Percentiles rank a stretch among this genome's conserved stretches.
phyloP scores from a whole-genome alignment of 2,113 vertebrate genomes.

The Alectura lathami region DNA sequence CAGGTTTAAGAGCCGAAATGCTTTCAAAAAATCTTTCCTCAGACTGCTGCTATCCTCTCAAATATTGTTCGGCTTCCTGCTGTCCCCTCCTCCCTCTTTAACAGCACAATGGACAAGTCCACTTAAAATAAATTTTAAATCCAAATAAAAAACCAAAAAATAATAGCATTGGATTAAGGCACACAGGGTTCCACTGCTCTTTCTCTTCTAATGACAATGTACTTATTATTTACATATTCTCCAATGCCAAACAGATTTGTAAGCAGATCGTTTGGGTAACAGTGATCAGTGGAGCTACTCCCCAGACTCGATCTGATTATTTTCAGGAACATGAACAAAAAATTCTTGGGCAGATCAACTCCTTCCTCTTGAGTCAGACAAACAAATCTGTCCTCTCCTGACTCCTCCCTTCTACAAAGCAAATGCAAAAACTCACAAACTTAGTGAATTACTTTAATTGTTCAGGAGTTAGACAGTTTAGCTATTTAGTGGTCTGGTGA shows the following conservation, averaged over 20 bases:
- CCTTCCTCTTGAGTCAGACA: not conserved
- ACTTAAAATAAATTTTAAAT: not conserved
- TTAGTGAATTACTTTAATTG: slow-evolving; percentile 35
- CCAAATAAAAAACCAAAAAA: not conserved
- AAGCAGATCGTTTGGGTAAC: not conserved
- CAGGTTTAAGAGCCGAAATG: not conserved
- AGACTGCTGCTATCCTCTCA: not conserved
- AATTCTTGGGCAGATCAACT: not conserved
- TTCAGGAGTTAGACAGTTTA: slow-evolving; percentile 14
- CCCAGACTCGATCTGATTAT: not conserved
- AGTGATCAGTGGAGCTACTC: not conserved
- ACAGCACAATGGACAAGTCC: not conserved
- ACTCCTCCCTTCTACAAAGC: slow-evolving; percentile 19
- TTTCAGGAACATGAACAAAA: not conserved
- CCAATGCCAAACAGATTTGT: not conserved
- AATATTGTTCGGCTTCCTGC: not conserved
- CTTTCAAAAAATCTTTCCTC: not conserved
- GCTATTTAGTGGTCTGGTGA: slow-evolving; percentile 40
- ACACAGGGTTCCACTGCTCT: not conserved
- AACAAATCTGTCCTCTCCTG: slow-evolving; percentile 18
- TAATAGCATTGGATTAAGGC: not conserved
- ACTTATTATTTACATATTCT: not conserved
- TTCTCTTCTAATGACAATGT: not conserved
- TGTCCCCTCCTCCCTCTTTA: not conserved
- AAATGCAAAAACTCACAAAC: slow-evolving; percentile 25